phyloP scores from a whole-genome alignment of 2,888 invertebrate species.

The Drosophila phalerata region DNA sequence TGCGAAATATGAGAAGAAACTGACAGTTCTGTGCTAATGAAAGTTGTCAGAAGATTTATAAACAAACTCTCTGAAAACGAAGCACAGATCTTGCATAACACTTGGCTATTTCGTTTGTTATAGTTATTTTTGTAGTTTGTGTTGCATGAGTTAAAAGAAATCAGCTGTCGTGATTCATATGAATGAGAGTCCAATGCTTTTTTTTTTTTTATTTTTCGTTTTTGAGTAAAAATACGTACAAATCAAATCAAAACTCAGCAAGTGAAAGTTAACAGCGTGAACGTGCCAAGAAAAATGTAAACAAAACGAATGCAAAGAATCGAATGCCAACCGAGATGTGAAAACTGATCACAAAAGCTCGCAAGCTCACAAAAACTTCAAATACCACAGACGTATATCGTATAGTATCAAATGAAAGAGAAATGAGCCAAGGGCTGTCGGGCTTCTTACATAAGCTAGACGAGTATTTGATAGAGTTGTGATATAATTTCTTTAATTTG shows the following conservation, averaged over 20 bases:
- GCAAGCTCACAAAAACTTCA: conserved; percentile 4
- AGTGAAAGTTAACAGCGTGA: conserved; percentile 71
- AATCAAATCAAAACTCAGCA: conserved; percentile 64
- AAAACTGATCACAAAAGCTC: conserved; percentile 56
- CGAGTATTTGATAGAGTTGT: neutral
- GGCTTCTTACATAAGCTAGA: conserved; percentile 52
- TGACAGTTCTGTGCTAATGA: conserved; percentile 52
- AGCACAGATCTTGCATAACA: conserved; percentile 43
- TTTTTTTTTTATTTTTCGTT: conserved; percentile 22
- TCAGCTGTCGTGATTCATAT: conserved; percentile 66
- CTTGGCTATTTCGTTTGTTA: conserved; percentile 7
- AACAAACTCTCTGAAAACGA: neutral
- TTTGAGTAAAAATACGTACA: conserved; percentile 52
- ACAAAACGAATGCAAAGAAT: conserved; percentile 74
- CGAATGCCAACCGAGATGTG: conserved; percentile 63
- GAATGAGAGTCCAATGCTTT: conserved; percentile 41
- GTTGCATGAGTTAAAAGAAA: conserved; percentile 53
- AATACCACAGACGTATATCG: too few species aligned
- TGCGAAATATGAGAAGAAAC: conserved; percentile 3
- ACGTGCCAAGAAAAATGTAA: conserved; percentile 72
- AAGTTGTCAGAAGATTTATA: conserved; percentile 33
- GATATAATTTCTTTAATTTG: conserved; percentile 1
- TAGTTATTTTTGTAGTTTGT: conserved; percentile 16
- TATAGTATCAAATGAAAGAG: conserved; percentile 46
- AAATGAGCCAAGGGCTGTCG: conserved; percentile 38